Conservation (phyloP, 2,888 invertebrate genomes). For the Pheosia gnoma region DNA sequence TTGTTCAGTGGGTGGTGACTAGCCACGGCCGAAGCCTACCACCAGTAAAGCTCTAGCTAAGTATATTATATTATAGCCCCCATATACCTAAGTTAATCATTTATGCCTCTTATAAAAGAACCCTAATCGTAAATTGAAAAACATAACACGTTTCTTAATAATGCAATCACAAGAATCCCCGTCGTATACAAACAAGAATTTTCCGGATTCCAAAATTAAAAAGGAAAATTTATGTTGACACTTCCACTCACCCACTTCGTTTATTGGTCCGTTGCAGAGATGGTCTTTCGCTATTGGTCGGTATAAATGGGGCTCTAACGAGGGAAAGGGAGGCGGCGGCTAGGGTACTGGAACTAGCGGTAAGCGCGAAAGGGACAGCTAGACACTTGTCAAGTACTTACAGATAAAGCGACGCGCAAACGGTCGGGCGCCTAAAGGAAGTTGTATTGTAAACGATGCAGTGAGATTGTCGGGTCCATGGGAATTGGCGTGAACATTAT, state of each 20-base stretch:
- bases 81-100: not conserved
- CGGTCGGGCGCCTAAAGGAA: constrained; percentile 68
- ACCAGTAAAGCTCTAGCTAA: too few species aligned
- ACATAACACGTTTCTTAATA: not conserved
- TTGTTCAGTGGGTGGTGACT: too few species aligned
- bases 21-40: too few species aligned
- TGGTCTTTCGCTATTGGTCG: constrained; percentile 68
- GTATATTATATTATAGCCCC: too few species aligned
- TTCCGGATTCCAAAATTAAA: constrained; percentile 57
- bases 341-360: constrained; percentile 43
- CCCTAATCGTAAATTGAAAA: not conserved
- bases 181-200: constrained; percentile 39
- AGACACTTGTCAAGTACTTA: constrained; percentile 81
- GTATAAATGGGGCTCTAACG: constrained; percentile 70
- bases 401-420: constrained; percentile 69
- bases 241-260: constrained; percentile 74
- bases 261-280: constrained; percentile 76
- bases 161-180: constrained; percentile 8
- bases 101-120: not conserved
- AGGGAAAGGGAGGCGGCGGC: constrained; percentile 62
- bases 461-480: constrained; percentile 30
- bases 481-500: constrained; percentile 52
- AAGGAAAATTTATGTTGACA: constrained; percentile 78
- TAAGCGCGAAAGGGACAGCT: constrained; percentile 66
- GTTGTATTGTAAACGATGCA: constrained; percentile 60